Evolutionary conservation across 2,113 vertebrate species (phyloP).

Genomic region (Heterotis niloticus): DNA sequence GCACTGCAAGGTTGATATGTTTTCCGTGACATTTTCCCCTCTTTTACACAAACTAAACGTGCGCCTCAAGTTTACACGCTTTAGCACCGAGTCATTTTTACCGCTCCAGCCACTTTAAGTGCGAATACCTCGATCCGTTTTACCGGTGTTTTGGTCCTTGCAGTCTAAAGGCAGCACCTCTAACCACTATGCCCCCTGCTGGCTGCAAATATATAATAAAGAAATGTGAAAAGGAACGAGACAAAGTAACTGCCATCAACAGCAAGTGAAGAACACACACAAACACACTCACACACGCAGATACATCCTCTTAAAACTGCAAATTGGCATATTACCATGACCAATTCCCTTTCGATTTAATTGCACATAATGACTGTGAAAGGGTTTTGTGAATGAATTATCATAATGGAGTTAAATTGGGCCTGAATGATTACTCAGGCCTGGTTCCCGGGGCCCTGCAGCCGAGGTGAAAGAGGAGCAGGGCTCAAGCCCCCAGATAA

Average conservation of each 20-base stretch:
- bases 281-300: slow-evolving; percentile 16
- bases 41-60: too few relatives aligned
- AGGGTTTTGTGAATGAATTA: slow-evolving; percentile 40
- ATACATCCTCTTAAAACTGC: slow-evolving; percentile 17
- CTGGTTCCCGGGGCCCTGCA: slow-evolving; percentile 15
- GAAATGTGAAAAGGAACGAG: not conserved
- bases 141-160: too few relatives aligned
- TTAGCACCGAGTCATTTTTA: too few relatives aligned
- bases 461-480: slow-evolving; percentile 13
- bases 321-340: slow-evolving; percentile 32
- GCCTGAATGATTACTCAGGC: slow-evolving; percentile 42
- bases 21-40: too few relatives aligned
- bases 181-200: too few relatives aligned
- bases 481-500: slow-evolving; percentile 42
- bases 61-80: too few relatives aligned
- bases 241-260: slow-evolving; percentile 10
- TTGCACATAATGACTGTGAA: slow-evolving; percentile 46
- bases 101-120: too few relatives aligned
- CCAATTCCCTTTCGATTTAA: slow-evolving; percentile 38
- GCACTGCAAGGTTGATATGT: too few relatives aligned
- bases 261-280: slow-evolving; percentile 12
- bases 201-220: not conserved
- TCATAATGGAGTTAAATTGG: slow-evolving; percentile 53
- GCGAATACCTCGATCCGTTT: too few relatives aligned
- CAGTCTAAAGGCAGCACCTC: too few relatives aligned